Evolutionary conservation across 2,888 invertebrate genomes (phyloP).

Genomic region (Xylota segnis): DNA sequence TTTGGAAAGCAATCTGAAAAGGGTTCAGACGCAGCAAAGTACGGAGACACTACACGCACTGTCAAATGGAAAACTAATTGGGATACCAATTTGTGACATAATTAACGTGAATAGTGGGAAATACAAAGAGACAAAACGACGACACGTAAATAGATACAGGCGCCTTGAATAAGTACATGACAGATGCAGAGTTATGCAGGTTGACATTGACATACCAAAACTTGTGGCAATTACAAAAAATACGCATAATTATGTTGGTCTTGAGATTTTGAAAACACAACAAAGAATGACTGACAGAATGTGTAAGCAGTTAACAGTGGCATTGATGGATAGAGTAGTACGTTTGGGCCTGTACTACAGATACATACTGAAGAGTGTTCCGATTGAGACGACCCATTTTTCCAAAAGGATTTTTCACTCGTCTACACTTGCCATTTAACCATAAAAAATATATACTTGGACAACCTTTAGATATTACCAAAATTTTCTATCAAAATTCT

Average conservation of each 20-base stretch:
- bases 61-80: neutral
- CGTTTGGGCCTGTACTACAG: too few species aligned
- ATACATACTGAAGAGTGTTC: too few species aligned
- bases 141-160: neutral
- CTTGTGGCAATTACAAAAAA: neutral
- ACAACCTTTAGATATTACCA: too few species aligned
- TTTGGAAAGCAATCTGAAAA: neutral
- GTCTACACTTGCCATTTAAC: too few species aligned
- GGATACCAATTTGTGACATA: neutral
- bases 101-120: neutral
- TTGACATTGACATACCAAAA: neutral
- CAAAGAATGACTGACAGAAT: neutral
- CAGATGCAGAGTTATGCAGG: neutral
- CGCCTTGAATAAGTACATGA: neutral
- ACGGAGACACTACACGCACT: neutral
- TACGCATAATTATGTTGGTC: neutral
- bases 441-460: too few species aligned
- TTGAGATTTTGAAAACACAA: neutral
- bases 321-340: too few species aligned
- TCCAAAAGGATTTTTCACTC: too few species aligned
- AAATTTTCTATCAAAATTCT: too few species aligned
- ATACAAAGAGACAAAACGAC: neutral
- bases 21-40: neutral
- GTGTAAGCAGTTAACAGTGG: neutral
- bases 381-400: too few species aligned